phyloP scores from a whole-genome alignment of 2,888 invertebrate species.

The Sepiola atlantica region DNA sequence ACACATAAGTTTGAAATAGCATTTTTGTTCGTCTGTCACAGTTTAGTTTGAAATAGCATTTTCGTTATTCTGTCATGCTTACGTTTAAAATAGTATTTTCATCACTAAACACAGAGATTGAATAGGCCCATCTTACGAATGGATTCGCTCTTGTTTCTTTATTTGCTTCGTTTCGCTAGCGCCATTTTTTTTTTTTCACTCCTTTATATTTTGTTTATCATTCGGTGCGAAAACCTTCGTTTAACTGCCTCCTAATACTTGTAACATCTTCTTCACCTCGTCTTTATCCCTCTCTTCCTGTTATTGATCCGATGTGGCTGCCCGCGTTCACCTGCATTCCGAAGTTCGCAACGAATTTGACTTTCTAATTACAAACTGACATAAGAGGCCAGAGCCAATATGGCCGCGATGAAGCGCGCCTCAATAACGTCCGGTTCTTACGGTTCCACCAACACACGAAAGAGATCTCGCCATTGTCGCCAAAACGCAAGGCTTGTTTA shows the following conservation, averaged over 20 bases:
- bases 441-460: not conserved
- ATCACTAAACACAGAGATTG: no score
- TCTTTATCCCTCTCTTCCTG: not conserved
- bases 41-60: no score
- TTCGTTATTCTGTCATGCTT: no score
- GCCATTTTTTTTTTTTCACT: not conserved
- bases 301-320: not conserved
- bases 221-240: not conserved
- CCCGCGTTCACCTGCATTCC: not conserved
- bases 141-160: not conserved
- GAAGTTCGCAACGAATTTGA: not conserved
- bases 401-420: conserved; percentile 1
- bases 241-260: not conserved
- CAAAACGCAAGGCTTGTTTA: not conserved
- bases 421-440: not conserved
- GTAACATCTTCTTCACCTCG: not conserved
- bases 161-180: not conserved
- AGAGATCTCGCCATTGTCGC: conserved; percentile 6
- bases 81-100: no score
- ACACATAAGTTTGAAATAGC: no score
- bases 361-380: conserved; percentile 2
- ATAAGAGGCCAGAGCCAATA: conserved; percentile 9
- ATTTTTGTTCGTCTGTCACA: no score
- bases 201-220: not conserved
- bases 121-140: no score